Base-by-base conservation (phyloP, 2,888 invertebrate genomes). In the Acrobasis repandana region DNA sequence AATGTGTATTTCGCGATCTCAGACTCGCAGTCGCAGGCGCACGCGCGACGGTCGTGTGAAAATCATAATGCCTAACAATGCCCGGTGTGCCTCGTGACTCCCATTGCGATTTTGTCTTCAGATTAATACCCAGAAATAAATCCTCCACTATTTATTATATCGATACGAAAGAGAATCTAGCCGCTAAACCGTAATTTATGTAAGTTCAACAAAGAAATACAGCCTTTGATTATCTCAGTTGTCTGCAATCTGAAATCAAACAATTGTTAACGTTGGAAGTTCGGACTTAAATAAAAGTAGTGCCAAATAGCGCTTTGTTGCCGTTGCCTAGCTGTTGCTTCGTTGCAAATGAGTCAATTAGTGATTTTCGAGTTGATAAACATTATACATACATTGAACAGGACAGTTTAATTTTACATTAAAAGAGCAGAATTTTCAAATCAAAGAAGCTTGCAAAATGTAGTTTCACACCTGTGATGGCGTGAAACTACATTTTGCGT, bases 41-140 rank as follows among this genome's bases (percentile, higher is more conserved):
- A 81, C 81, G 82, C 82, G 80, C 80, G 74, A 75, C 74, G 72
- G 75, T 81, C 83, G 86, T 85, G 86, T 86, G 86, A 87, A 86
- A 83, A 80, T 77, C 79, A 77, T 83, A 83, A 83, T 82, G 80
- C 77, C 73, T 74, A 75, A 74, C 82, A 79, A 85, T 28, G 28
- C 28, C 28, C 86, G 89, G 85, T 87, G 78, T 83, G 69, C 76
- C 78, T 89, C 90, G 90, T 90, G 90, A 90, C 88, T 85, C 70
- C 72, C 75, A 76, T 77, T 73, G 75, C 80, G 90, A 90, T 90
- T 78, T 80, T 77, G 79, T 82, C 80, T 82, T 76, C 77, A 80
- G 90, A 90, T 90, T 89, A 88, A 81, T 81, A 79, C 78, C 69
- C 82, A 82, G 82, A 88, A 88, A 90, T 90, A 89, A 90, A 90